Conservation (phyloP, 2,888 invertebrate species). For the Scelioninae gen. 2 region DNA sequence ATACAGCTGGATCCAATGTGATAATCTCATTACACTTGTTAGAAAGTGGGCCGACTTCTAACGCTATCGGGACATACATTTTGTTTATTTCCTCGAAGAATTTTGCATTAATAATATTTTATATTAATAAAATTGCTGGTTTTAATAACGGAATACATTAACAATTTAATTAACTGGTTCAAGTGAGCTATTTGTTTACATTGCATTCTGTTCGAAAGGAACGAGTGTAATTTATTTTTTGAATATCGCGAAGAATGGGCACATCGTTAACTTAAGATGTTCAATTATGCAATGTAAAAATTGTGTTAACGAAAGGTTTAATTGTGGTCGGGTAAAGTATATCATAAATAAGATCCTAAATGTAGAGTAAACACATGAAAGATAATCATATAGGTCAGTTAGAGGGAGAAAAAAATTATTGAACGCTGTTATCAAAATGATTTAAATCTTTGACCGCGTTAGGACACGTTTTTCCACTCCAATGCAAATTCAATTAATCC, state of each 20-base stretch:
- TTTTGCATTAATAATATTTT: not conserved
- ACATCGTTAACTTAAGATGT: too few species aligned
- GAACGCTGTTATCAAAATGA: not conserved
- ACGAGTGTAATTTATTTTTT: too few species aligned
- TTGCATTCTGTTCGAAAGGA: too few species aligned
- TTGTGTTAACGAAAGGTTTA: too few species aligned
- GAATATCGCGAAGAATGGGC: too few species aligned
- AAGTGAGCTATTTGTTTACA: too few species aligned
- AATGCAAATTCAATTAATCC: conserved; percentile 20
- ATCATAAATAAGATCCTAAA: not conserved
- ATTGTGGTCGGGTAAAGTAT: too few species aligned
- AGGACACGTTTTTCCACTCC: conserved; percentile 9
- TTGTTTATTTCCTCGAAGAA: conserved; percentile 24
- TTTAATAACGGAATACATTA: too few species aligned
- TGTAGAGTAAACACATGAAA: not conserved
- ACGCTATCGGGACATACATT: conserved; percentile 35
- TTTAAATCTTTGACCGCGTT: conserved; percentile 29
- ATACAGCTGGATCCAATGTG: conserved; percentile 39
- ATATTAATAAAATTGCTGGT: too few species aligned
- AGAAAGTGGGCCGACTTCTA: conserved; percentile 55
- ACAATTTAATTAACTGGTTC: too few species aligned
- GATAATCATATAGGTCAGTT: conserved; percentile 19
- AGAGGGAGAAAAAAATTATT: conserved; percentile 11
- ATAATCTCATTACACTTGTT: conserved; percentile 51
- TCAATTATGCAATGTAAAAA: too few species aligned